These are phyloP conservation scores for Pelecanus crispus DNA, from an alignment of 2,113 vertebrate genomes.

Conservation along the genomic window DNA sequence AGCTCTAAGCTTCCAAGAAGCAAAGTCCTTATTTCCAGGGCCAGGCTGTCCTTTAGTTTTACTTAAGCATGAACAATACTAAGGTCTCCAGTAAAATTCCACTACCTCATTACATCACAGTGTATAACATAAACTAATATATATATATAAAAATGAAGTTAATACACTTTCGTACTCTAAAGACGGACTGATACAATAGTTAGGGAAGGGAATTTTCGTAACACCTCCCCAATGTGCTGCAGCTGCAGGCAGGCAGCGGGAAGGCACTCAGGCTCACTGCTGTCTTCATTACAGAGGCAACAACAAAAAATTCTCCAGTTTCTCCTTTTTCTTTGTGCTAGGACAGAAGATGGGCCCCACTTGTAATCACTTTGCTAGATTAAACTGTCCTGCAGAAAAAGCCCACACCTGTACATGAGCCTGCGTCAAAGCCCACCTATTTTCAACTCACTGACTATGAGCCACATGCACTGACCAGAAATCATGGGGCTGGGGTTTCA, in stretches of 20 bases:
- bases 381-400: background rate
- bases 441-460: background rate
- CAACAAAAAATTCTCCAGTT: background rate
- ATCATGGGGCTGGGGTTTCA: background rate
- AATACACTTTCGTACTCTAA: background rate
- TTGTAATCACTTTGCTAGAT: too few species aligned
- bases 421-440: background rate
- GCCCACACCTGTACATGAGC: background rate
- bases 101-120: background rate
- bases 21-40: background rate
- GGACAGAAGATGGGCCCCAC: accelerated
- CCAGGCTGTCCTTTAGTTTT: background rate
- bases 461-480: background rate
- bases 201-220: background rate
- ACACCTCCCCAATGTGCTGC: accelerated
- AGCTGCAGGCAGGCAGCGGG: background rate
- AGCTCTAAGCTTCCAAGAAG: background rate
- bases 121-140: background rate
- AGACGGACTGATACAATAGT: background rate
- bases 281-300: background rate
- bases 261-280: background rate
- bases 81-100: background rate
- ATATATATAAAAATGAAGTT: too few species aligned
- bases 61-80: background rate
- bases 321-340: background rate